A percentile compares a stretch with the other conserved stretches of the same genome.
These are phyloP conservation scores for Ranitomeya variabilis DNA, from an alignment of 2,113 vertebrate genomes.

Conservation along the genomic window DNA sequence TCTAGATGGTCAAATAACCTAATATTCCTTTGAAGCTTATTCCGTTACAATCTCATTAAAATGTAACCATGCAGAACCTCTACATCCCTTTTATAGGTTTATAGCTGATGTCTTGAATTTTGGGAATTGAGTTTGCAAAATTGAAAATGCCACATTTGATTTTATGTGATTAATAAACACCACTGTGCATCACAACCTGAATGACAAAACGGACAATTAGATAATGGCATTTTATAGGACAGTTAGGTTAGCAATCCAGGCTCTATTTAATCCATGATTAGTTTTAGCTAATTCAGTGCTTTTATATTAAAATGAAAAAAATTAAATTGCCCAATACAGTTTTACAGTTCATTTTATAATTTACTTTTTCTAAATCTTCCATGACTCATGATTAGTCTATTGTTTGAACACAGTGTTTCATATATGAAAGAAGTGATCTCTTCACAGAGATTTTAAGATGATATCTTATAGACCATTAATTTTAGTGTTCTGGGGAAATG, in stretches of 20 bases:
- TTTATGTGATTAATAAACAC: slow-evolving; percentile 51
- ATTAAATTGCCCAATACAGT: neutral
- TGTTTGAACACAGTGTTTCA: no score
- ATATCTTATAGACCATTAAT: no score
- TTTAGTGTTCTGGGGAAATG: no score
- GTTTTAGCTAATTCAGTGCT: neutral
- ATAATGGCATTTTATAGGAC: neutral
- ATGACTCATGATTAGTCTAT: neutral
- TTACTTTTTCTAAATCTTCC: neutral
- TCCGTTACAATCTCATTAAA: slow-evolving; percentile 47
- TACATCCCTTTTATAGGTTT: slow-evolving; percentile 48
- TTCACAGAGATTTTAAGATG: no score
- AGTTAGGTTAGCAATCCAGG: neutral
- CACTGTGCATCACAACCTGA: slow-evolving; percentile 17
- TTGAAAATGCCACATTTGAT: slow-evolving; percentile 54
- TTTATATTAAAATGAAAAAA: neutral
- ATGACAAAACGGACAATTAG: slow-evolving; percentile 39
- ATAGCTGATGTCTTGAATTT: slow-evolving; percentile 47
- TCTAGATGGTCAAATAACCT: slow-evolving; percentile 25
- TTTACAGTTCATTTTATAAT: neutral
- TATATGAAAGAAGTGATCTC: no score
- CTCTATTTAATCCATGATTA: neutral
- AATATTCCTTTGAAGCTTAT: slow-evolving; percentile 33
- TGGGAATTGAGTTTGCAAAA: slow-evolving; percentile 49
- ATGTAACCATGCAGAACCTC: slow-evolving; percentile 52